These are phyloP conservation scores for Scaptomyza flava DNA, from an alignment of 2,888 invertebrate genomes.

Conservation along the genomic window DNA sequence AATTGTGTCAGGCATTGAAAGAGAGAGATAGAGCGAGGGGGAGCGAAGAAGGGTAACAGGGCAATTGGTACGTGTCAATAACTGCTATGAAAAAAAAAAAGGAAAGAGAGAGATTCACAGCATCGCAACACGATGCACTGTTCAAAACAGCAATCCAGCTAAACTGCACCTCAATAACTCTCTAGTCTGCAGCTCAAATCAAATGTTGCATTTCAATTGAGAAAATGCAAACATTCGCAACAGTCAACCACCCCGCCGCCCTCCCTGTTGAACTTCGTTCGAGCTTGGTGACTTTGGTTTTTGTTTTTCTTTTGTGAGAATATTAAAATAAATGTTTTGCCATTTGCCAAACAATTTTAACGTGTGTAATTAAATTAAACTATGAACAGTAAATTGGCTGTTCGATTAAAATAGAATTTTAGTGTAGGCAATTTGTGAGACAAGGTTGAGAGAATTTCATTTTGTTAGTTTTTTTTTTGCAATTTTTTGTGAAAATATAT, in stretches of 20 bases:
- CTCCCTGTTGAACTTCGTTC: background rate
- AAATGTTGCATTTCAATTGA: constrained; percentile 79
- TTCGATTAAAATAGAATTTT: constrained; percentile 34
- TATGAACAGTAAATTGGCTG: constrained; percentile 59
- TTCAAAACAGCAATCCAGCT: constrained; percentile 24
- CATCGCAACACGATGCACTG: constrained; percentile 47
- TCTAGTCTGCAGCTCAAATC: constrained; percentile 70
- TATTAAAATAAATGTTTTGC: constrained; percentile 73
- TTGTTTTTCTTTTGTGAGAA: constrained; percentile 33
- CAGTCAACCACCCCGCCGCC: constrained; percentile 24
- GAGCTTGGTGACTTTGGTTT: constrained; percentile 27
- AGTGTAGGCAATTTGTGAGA: background rate
- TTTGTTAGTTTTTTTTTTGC: background rate
- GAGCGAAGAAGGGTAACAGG: background rate
- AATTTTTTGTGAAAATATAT: background rate
- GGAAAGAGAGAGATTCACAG: constrained; percentile 1
- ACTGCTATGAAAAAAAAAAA: constrained; percentile 71
- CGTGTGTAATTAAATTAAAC: constrained; percentile 75
- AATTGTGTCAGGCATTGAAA: constrained; percentile 39
- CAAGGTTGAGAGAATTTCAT: constrained; percentile 1
- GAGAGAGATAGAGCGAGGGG: too few relatives aligned
- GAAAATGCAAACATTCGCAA: constrained; percentile 60
- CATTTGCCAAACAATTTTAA: constrained; percentile 41
- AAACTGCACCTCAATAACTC: constrained; percentile 67
- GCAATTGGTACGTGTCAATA: constrained; percentile 81